These are phyloP conservation scores for Pygocentrus nattereri DNA, from an alignment of 2,797 vertebrate species.

Conservation along the genomic window DNA sequence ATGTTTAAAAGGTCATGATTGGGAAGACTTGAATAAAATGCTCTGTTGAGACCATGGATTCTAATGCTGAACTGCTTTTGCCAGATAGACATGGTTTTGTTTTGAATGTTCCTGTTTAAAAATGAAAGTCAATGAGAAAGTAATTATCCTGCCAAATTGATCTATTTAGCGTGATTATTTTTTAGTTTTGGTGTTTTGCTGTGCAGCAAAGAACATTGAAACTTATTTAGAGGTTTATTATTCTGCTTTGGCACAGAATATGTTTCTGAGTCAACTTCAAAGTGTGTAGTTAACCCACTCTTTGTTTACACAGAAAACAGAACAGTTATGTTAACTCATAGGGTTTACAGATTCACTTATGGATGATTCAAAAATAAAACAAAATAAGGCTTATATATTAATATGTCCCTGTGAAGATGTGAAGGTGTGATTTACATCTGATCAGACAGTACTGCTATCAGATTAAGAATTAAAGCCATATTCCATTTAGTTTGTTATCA, in stretches of 20 bases:
- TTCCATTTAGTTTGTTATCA: no score
- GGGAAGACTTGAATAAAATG: neutral
- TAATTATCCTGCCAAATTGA: slow-evolving; percentile 48
- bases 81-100: slow-evolving; percentile 23
- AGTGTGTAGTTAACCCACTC: slow-evolving; percentile 12
- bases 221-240: slow-evolving; percentile 8
- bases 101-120: slow-evolving; percentile 33
- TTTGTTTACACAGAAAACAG: neutral
- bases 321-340: neutral
- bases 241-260: slow-evolving; percentile 38
- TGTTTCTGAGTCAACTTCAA: slow-evolving; percentile 37
- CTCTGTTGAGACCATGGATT: slow-evolving; percentile 14
- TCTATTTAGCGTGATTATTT: slow-evolving; percentile 50
- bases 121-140: slow-evolving; percentile 40
- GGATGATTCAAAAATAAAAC: no score
- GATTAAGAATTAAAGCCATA: neutral
- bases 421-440: neutral
- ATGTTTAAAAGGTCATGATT: neutral
- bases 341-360: no score
- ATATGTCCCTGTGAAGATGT: neutral
- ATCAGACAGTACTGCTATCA: neutral
- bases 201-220: slow-evolving; percentile 46
- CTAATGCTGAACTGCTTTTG: neutral
- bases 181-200: slow-evolving; percentile 34
- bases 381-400: neutral